Conservation (phyloP, 2,797 vertebrate species). For the Selene dorsalis region DNA sequence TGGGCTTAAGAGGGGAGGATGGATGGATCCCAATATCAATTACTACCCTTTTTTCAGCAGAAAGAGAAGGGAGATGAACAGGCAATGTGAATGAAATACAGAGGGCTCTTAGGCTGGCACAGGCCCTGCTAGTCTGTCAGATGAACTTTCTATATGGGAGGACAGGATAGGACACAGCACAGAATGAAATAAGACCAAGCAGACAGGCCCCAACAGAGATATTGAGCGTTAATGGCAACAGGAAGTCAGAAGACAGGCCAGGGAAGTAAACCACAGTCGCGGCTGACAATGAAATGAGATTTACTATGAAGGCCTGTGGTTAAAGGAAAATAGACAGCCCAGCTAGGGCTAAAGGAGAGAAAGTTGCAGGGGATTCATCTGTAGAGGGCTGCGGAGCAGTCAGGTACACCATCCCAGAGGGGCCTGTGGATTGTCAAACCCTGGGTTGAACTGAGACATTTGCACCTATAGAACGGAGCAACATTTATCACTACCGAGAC, state of each 20-base stretch:
- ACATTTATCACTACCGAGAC: slow-evolving; percentile 81
- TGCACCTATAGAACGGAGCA: slow-evolving; percentile 74
- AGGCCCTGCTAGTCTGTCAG: slow-evolving; percentile 76
- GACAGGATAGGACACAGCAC: slow-evolving; percentile 71
- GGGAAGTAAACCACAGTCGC: slow-evolving; percentile 80
- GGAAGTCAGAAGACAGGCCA: slow-evolving; percentile 79
- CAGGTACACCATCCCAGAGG: slow-evolving; percentile 77
- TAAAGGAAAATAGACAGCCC: slow-evolving; percentile 78
- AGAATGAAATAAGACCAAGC: slow-evolving; percentile 80
- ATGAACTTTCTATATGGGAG: slow-evolving; percentile 79
- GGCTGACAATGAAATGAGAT: slow-evolving; percentile 83
- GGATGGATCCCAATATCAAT: slow-evolving; percentile 87
- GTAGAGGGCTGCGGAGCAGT: slow-evolving; percentile 59
- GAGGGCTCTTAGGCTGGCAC: slow-evolving; percentile 74
- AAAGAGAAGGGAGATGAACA: slow-evolving; percentile 77
- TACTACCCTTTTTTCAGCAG: slow-evolving; percentile 80
- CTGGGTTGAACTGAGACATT: slow-evolving; percentile 68
- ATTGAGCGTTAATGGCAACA: slow-evolving; percentile 83
- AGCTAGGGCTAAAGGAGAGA: slow-evolving; percentile 60
- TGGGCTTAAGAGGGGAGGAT: slow-evolving; percentile 84
- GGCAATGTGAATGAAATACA: slow-evolving; percentile 83
- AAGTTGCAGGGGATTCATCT: slow-evolving; percentile 63
- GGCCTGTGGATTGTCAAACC: slow-evolving; percentile 69
- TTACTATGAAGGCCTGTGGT: slow-evolving; percentile 81
- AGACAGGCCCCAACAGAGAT: slow-evolving; percentile 82